Base-by-base conservation (phyloP, 2,888 invertebrate species). In the Catocala sponsa region DNA sequence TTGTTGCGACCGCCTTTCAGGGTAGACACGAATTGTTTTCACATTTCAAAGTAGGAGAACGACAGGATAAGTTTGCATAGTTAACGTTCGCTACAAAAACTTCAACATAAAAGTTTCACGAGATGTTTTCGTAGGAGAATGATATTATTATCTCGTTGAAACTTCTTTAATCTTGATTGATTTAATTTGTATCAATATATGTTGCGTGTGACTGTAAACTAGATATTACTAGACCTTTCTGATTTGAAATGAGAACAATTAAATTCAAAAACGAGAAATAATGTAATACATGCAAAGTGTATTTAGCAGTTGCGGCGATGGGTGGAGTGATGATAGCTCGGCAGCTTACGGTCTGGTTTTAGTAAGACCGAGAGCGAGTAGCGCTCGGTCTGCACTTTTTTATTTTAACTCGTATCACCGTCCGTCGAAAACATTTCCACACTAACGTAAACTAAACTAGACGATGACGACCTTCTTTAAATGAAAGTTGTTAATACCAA, bases 21-120 rank as follows among this genome's bases (percentile, higher is more conserved):
- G 72, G 75, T 62, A 77, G 78, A 80, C 78, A 81, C 71, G 80
- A 83, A 86, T 86, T 85, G 83, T 88, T 85, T 84, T 81, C 79
- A 75, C 79, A 80, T 85, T 82, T 80, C 77, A 76, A 83, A 83
- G 78, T 76, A 72, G 77, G 72, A 77, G 70, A 75, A 79, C 77
- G 79, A 81, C 76, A 76, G 76, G 63, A 67, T 68, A 82, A 83
- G 77, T 87, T 86, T 83, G 78, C 83, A 83, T 82, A 83, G 81
- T 81, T 80, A 81, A 76, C 77, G 79, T 78, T 77, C 65, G 68
- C 70, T 71, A 78, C 72, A 79, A 80, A 79, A 83, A 83, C 76
- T 82, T 83, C 64, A 70, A 68, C 72, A 69, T 72, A 68, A 72
- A 79, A 80, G 72, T 78, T 81, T 70, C 68, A 66, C 50, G 55